Evolutionary conservation across 2,113 vertebrate species (phyloP), one percentile per base, ranked within the genome.

Genomic region (Neoarius graeffei): DNA sequence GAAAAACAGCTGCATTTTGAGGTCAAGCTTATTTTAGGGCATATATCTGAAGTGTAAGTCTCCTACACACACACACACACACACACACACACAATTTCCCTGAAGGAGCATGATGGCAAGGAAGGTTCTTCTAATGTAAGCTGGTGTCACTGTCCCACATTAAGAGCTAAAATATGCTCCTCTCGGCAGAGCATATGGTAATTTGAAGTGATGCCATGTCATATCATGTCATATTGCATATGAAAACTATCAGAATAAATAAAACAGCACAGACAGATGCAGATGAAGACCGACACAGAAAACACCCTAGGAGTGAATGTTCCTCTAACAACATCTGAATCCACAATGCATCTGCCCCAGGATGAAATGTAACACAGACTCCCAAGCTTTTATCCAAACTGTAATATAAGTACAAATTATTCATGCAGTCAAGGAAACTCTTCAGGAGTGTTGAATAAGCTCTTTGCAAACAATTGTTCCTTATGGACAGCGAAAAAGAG

Each of bases 121-220:
- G 25, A 69, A 76, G 74, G 69, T 42, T 71, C 80, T 76, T 71
- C 64, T 35, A 76, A 87, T 84, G 59, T 14, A 85, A 64, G 85
- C 88, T 71, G 86, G 83, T 88, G 54, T 66, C 67, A 87, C 60
- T 81, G 52, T 59, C 67, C 67, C 86, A 54, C 85, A 88, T 59
- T 81, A 91, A 91, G 87, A 88, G 84, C 85, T 60, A 88, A 89
- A 74, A 80, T 77, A 59, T 84, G 84, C 56, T 83, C 19, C 88
- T 91, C 87, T 86, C 67, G 48, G 77, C 57, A 86, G 90, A 92
- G 89, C 89, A 87, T 85, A 82, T 89, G 91, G 90, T 93, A 84
- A 91, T 90, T 71, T 88, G 89, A 92, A 91, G 83, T 83, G 57
- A 69, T 84, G 85, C 86, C 87, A 87, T 84, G 88, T 85, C 76